Base-by-base conservation (phyloP, 2,888 invertebrate genomes). In the Parnassius apollo region DNA sequence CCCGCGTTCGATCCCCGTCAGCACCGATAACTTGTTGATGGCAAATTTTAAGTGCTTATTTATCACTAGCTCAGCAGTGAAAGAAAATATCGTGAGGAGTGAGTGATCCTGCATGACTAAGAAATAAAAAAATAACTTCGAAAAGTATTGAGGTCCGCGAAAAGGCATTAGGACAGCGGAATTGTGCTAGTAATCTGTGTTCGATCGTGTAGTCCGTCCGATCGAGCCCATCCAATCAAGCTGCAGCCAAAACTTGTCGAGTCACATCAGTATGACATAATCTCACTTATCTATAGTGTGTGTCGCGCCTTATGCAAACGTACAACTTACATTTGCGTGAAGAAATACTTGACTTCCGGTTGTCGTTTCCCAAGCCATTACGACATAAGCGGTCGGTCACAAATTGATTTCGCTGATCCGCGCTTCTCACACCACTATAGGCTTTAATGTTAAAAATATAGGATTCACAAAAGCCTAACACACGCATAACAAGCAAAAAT, bases 271-370 rank as follows among this genome's bases (percentile, higher is more conserved):
- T 35, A 35, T 35, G 35, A 35, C 35, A 7, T 35, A 35, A 35
- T 35, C 35, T 35, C 8, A 10, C 44, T 11, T 44, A 44, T 2
- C 45, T 42, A n/a, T 18, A 42, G 44, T 42, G 48, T 53, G 50
- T 13, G 22, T 42, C 25, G 25, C 44, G 35, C 9, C 52, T 51
- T 42, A 46, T 13, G 11, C 18, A 50, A 44, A 57, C 48, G 7
- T 35, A 54, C 22, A 22, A 42, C 35, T 46, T 46, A 42, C 9
- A 2, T 53, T 12, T 42, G 49, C 45, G 54, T 45, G n/a, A 53
- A 62, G 58, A 62, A 62, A 62, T 54, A 44, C 62, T 25, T 46
- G 25, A 57, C 49, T 62, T 62, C 62, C 62, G 49, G 57, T 53
- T 62, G 25, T 8, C 45, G 42, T 58, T 58, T 54, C 58, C 44